A percentile compares a stretch with the other conserved stretches of the same genome.
These are phyloP conservation scores for Rana temporaria DNA, from an alignment of 2,113 vertebrate species.

Conservation along the genomic window DNA sequence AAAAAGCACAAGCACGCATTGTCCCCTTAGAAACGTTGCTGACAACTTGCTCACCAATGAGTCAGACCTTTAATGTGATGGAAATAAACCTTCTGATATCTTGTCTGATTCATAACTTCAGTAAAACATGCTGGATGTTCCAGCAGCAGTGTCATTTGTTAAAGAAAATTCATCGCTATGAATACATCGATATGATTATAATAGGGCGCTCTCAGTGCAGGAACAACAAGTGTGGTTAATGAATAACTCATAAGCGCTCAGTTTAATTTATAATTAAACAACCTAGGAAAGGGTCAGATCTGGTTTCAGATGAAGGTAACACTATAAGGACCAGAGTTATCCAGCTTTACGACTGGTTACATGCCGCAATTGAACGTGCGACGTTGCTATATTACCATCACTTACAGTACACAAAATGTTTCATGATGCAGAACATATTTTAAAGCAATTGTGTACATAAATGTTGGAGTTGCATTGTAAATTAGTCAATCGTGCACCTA, in stretches of 20 bases:
- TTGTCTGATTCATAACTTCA: neutral
- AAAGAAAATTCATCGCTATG: neutral
- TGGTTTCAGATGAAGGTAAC: conserved; percentile 25
- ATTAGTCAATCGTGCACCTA: no score
- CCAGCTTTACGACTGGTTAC: neutral
- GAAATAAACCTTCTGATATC: neutral
- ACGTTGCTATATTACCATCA: neutral
- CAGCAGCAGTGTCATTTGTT: neutral
- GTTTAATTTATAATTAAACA: conserved; percentile 48
- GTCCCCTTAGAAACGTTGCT: neutral
- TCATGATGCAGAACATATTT: no score
- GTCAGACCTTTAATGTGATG: neutral
- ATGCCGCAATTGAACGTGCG: neutral
- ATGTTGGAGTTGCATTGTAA: no score
- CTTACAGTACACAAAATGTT: no score
- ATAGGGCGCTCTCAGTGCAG: neutral
- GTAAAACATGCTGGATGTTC: neutral
- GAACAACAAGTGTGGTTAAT: conserved; percentile 16
- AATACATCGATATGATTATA: neutral
- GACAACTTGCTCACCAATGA: neutral
- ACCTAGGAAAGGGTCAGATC: conserved; percentile 9
- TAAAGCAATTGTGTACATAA: no score
- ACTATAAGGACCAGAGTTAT: neutral
- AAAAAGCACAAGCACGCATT: no score
- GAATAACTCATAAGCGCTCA: conserved; percentile 43